Evolutionary conservation across 2,113 vertebrate genomes (phyloP).

Genomic region (Nycticryphes semicollaris): DNA sequence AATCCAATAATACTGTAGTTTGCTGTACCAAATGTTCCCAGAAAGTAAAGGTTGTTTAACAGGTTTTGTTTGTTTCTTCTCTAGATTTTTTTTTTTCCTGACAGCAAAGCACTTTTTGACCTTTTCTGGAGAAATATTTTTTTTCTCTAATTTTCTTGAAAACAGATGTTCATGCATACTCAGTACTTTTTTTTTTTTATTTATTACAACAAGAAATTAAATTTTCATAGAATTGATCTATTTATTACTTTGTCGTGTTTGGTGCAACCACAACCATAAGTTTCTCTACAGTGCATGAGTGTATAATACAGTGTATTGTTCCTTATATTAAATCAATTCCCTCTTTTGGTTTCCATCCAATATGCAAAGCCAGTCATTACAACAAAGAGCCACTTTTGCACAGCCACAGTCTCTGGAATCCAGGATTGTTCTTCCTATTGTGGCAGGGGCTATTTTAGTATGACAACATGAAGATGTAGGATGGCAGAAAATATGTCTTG

Average conservation of each 20-base stretch:
- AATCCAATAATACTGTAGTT: neutral
- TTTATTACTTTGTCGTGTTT: neutral
- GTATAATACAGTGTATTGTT: neutral
- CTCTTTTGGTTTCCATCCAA: neutral
- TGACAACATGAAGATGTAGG: neutral
- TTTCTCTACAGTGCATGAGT: neutral
- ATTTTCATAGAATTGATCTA: neutral
- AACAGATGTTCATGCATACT: neutral
- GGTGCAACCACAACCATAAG: neutral
- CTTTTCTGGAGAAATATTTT: neutral
- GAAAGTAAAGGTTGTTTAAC: neutral
- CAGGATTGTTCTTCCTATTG: neutral
- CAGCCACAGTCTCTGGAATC: neutral
- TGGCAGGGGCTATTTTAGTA: neutral
- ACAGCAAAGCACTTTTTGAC: neutral
- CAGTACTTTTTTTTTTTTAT: neutral
- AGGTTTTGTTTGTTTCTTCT: neutral
- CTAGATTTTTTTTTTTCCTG: neutral
- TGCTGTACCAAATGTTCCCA: neutral
- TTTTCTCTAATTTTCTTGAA: conserved; percentile 4
- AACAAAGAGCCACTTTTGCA: neutral
- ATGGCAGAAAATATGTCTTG: neutral
- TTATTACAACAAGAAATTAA: neutral
- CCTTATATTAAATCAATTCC: neutral
- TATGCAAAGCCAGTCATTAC: neutral